phyloP scores from a whole-genome alignment of 1,140 invertebrate species.

The Subanguina moxae region DNA sequence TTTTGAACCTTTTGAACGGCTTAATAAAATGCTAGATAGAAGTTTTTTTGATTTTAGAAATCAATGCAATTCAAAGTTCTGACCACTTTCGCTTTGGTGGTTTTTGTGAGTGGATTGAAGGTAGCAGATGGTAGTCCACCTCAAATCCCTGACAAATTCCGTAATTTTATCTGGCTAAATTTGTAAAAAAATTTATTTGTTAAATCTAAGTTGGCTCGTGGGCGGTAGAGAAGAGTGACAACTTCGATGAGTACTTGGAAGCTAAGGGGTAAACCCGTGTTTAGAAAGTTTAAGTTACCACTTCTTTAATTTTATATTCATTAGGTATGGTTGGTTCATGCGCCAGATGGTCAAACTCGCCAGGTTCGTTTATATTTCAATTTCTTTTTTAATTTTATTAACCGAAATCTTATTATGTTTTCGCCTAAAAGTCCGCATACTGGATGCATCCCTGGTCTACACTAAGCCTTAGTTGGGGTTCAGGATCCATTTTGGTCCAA shows the following conservation, averaged over 20 bases:
- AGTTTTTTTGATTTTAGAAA: too few species aligned
- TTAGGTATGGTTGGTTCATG: slow-evolving; percentile 46
- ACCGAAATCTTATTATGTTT: too few species aligned
- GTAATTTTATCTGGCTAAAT: too few species aligned
- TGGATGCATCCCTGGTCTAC: too few species aligned
- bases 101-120: not conserved
- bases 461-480: too few species aligned
- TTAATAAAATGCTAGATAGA: too few species aligned
- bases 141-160: slow-evolving; percentile 8
- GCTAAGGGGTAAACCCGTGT: slow-evolving; percentile 23
- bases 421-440: too few species aligned
- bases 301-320: not conserved
- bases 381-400: too few species aligned
- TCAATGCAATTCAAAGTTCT: not conserved
- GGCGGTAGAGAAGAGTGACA: slow-evolving; percentile 33
- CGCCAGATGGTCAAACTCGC: slow-evolving; percentile 36
- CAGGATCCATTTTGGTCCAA: too few species aligned
- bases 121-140: not conserved
- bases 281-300: not conserved
- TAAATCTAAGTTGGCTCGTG: slow-evolving; percentile 34
- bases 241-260: slow-evolving; percentile 39
- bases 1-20: too few species aligned
- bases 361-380: not conserved
- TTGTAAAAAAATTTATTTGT: too few species aligned
- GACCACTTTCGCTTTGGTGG: not conserved